A percentile compares a stretch with the other conserved stretches of the same genome.
Conservation (phyloP, 2,888 invertebrate genomes). For the Parnassius smintheus region DNA sequence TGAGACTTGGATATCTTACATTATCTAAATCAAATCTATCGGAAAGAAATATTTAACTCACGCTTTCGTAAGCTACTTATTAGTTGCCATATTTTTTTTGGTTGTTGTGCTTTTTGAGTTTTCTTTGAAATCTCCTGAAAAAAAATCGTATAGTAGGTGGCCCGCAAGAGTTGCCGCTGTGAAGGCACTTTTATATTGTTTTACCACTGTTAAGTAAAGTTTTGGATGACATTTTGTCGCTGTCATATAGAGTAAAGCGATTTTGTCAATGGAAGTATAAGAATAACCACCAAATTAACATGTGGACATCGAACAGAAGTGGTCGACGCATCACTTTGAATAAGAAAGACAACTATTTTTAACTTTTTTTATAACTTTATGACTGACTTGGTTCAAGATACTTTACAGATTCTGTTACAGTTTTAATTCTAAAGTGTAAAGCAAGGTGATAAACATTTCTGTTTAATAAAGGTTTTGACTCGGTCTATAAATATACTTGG, state of each 20-base stretch:
- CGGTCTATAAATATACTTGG: not conserved
- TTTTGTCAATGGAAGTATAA: not conserved
- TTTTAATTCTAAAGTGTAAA: conserved; percentile 4
- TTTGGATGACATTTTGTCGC: too few species aligned
- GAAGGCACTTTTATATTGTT: too few species aligned
- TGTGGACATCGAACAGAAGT: conserved; percentile 21
- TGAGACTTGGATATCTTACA: conserved; percentile 41
- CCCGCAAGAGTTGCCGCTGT: too few species aligned
- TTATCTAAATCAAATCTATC: conserved; percentile 45
- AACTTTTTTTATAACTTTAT: conserved; percentile 35
- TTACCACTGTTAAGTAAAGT: too few species aligned
- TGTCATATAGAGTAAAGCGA: too few species aligned
- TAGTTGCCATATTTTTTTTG: too few species aligned
- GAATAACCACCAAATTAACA: conserved; percentile 12
- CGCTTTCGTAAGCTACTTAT: too few species aligned
- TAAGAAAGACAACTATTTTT: conserved; percentile 32
- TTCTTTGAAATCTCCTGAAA: too few species aligned
- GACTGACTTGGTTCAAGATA: conserved; percentile 10
- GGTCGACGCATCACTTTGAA: conserved; percentile 22
- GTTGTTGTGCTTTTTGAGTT: too few species aligned
- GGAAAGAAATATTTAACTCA: conserved; percentile 8
- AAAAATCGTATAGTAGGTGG: too few species aligned
- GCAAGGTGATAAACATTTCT: conserved; percentile 10
- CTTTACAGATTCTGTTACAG: conserved; percentile 12
- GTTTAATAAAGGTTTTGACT: not conserved